Conservation (phyloP, 2,888 invertebrate genomes). For the Drosophila neoperkinsi region DNA sequence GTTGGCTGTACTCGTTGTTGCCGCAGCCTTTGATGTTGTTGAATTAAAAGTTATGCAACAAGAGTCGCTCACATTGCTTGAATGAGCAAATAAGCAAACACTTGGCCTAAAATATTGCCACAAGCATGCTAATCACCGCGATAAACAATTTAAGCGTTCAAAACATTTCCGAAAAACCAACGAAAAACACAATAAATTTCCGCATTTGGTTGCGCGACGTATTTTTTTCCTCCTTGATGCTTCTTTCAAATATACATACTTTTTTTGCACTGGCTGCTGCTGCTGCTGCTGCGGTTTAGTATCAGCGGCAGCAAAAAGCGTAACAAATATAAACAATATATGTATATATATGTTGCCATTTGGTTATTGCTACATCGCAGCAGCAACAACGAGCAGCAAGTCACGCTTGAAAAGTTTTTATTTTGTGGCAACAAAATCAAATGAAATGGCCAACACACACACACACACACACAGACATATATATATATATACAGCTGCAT, state of each 20-base stretch:
- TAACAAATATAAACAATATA: constrained; percentile 69
- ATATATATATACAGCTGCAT: constrained; percentile 44
- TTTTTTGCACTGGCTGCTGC: constrained; percentile 48
- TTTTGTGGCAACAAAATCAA: constrained; percentile 75
- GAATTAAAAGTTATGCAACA: constrained; percentile 61
- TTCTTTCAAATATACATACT: constrained; percentile 26
- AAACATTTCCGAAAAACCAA: constrained; percentile 71
- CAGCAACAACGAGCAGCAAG: constrained; percentile 62
- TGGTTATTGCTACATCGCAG: constrained; percentile 65
- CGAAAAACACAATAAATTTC: constrained; percentile 75
- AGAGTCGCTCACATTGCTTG: constrained; percentile 31
- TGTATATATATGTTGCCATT: constrained; percentile 69
- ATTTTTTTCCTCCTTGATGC: constrained; percentile 14
- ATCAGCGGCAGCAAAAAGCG: constrained; percentile 57
- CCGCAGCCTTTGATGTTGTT: constrained; percentile 15
- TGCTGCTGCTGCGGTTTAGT: constrained; percentile 57
- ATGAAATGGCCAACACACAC: constrained; percentile 68
- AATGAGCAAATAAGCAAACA: constrained; percentile 41
- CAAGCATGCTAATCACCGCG: constrained; percentile 74
- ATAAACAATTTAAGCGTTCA: constrained; percentile 76
- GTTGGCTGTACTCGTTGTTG: constrained; percentile 43
- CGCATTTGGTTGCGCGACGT: constrained; percentile 68
- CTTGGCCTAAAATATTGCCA: constrained; percentile 56
- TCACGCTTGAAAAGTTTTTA: constrained; percentile 78
- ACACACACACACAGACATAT: constrained; percentile 8